These are phyloP conservation scores for Strigamia transsilvanica DNA, from an alignment of 2,888 invertebrate genomes.

Conservation along the genomic window DNA sequence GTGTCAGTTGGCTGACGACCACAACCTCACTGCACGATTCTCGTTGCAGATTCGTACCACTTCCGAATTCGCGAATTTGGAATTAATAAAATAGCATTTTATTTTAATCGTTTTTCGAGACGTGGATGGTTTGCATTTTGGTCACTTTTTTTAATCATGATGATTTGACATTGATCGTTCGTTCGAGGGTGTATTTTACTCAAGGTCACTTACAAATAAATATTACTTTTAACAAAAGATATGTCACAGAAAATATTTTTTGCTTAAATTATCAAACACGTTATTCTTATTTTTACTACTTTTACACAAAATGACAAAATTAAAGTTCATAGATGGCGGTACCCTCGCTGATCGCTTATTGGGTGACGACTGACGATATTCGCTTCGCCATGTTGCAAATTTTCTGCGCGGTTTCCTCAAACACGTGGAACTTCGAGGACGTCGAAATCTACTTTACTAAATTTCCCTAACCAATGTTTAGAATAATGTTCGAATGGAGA, in stretches of 20 bases:
- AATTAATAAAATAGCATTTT: not conserved
- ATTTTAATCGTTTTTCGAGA: not conserved
- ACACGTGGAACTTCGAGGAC: not conserved
- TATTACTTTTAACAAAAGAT: not conserved
- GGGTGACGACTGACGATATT: not conserved
- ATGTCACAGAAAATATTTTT: not conserved
- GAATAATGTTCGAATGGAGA: not conserved
- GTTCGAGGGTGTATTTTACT: slow-evolving; percentile 12
- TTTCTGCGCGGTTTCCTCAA: not conserved
- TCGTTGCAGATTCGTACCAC: slow-evolving; percentile 7
- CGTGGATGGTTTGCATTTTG: not conserved
- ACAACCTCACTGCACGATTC: slow-evolving; percentile 22
- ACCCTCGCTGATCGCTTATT: not conserved
- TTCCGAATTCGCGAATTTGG: not conserved
- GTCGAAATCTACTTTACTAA: not conserved
- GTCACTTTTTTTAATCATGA: not conserved
- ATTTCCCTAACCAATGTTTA: not conserved
- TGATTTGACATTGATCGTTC: not conserved
- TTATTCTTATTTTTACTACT: not conserved
- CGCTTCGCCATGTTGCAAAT: slow-evolving; percentile 1
- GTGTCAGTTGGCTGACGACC: no score
- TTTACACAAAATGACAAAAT: not conserved
- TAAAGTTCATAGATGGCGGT: not conserved
- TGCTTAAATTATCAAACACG: not conserved
- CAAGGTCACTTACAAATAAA: slow-evolving; percentile 15